Evolutionary conservation across 2,113 vertebrate genomes (phyloP).

Genomic region (Cichladusa arquata): DNA sequence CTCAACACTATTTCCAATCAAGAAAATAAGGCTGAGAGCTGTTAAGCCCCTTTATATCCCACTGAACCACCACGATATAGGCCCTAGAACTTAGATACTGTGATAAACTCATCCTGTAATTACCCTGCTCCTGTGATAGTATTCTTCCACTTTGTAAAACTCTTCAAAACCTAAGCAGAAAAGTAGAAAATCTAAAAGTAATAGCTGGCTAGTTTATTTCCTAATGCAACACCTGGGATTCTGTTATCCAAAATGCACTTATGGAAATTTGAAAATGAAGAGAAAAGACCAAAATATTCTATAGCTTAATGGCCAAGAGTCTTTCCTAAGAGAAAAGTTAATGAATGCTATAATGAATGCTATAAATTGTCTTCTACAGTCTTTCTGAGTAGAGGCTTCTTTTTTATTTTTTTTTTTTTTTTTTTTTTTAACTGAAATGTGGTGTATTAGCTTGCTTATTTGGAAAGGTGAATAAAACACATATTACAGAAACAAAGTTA

Average conservation of each 20-base stretch:
- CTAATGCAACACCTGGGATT: background rate
- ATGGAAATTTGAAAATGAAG: background rate
- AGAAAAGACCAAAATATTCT: background rate
- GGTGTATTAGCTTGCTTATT: accelerated
- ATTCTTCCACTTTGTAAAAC: background rate
- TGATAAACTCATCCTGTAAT: background rate
- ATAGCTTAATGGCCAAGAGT: background rate
- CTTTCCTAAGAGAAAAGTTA: background rate
- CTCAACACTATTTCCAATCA: background rate
- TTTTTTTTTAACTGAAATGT: background rate
- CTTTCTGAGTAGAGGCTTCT: background rate
- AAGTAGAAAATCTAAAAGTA: background rate
- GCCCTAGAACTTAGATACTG: background rate
- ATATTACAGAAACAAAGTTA: background rate
- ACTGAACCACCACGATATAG: background rate
- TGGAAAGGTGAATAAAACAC: background rate
- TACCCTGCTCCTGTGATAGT: background rate
- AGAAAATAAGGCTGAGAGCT: background rate
- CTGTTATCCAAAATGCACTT: background rate
- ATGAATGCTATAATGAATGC: background rate
- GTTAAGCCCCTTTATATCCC: background rate
- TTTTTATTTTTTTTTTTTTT: no score
- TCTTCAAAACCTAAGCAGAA: background rate
- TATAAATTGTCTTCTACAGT: background rate
- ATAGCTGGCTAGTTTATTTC: background rate